A percentile compares a stretch with the other conserved stretches of the same genome.
Conservation (phyloP, 2,113 vertebrate species). For the Uria aalge region DNA sequence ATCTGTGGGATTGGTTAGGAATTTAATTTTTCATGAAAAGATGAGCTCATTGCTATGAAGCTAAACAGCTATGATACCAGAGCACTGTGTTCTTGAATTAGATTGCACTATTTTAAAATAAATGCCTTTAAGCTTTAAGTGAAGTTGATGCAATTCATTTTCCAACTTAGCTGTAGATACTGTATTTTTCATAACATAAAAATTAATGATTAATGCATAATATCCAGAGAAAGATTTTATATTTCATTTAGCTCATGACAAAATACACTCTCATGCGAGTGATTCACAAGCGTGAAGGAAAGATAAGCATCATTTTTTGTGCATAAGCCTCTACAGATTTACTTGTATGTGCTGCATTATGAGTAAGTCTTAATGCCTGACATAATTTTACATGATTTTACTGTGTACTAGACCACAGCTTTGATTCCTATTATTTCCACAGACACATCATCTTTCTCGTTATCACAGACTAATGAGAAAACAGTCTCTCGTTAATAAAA, state of each 20-base stretch:
- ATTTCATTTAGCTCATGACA: constrained; percentile 15
- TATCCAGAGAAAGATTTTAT: background rate
- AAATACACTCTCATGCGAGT: background rate
- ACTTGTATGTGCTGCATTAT: background rate
- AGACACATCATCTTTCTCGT: background rate
- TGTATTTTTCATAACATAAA: background rate
- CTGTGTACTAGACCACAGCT: background rate
- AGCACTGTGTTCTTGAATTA: constrained; percentile 35
- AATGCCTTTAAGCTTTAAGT: constrained; percentile 47
- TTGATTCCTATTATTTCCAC: background rate
- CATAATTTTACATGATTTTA: background rate
- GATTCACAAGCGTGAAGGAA: constrained; percentile 12
- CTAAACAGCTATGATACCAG: constrained; percentile 27
- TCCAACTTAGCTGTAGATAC: constrained; percentile 15
- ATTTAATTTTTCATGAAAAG: constrained; percentile 57
- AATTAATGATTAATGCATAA: constrained; percentile 8
- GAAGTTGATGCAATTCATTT: constrained; percentile 51
- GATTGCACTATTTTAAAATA: constrained; percentile 39
- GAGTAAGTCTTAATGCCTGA: background rate
- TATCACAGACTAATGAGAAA: background rate
- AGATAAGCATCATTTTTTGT: background rate
- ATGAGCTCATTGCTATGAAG: constrained; percentile 35
- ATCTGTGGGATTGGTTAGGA: constrained; percentile 4
- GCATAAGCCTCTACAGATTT: background rate
- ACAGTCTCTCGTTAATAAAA: background rate